Base-by-base conservation (phyloP, 2,113 vertebrate species). In the Poeciliopsis occidentalis region DNA sequence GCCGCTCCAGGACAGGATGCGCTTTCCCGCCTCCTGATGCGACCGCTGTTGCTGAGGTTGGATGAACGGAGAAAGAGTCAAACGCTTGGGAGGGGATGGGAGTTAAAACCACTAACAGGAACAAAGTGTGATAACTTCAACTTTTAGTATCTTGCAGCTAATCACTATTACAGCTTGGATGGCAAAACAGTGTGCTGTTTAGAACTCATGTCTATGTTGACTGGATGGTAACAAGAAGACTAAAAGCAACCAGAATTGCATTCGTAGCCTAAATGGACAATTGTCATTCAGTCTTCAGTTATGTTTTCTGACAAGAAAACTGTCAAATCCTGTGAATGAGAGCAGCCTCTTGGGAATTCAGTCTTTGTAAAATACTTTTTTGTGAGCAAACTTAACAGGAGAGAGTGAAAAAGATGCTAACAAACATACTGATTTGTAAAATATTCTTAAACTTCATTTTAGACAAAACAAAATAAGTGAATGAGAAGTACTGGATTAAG, bases 1-100 rank as follows among this genome's bases (percentile, higher is more conserved):
- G 34, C 98, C 98, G 10, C 97, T 98, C 96, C 97, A 98, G 34
- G 97, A 99, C 4, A 96, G 96, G 88, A 99, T 97, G 80, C 97
- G 95, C 91, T 99, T 99, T 87, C 97, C 97, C 4, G 97, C 96
- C 73, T 99, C 97, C 92, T 96, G 96, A 88, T 95, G 96, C 79
- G 92, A 94, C 69, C 95, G 94, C 93, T 96, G 94, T 65, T 91
- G 85, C 34, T 44, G 70, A 8, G 47, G 31, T 69, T 64, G 75
- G 62, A 64, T 22, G 29, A 60, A 34, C 19, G 64, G 22, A 60
- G 0, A 47, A 51, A 34, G 22, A 34, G 26, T 17, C 5, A 17
- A 31, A 73, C 63, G 62, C 24, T 39, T 3, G n/a, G 17, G 66
- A 37, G 34, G 34, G 34, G 34, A 37, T 37, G 34, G 32, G 64